Percentiles rank a stretch among this genome's conserved stretches.
Evolutionary conservation across 2,888 invertebrate genomes (phyloP).

Genomic region (Autographa gamma): DNA sequence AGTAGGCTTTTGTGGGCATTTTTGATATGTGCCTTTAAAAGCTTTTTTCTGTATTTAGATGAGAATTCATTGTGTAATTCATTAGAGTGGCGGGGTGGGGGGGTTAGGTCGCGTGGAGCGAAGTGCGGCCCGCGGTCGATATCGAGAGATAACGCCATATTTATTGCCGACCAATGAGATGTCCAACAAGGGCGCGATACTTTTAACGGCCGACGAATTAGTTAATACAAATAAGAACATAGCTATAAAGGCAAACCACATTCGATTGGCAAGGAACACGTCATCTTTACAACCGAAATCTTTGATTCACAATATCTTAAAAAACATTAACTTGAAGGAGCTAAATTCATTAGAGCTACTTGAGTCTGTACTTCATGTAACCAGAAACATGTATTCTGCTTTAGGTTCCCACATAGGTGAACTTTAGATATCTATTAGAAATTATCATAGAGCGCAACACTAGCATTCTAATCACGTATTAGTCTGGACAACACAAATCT

Average conservation of each 20-base stretch:
- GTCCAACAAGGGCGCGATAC: slow-evolving; percentile 81
- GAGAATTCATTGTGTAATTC: slow-evolving; percentile 89
- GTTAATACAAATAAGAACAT: slow-evolving; percentile 79
- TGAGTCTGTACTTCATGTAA: slow-evolving; percentile 15
- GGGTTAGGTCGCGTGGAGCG: slow-evolving; percentile 74
- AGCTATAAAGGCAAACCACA: slow-evolving; percentile 54
- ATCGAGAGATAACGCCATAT: slow-evolving; percentile 86
- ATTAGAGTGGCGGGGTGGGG: slow-evolving; percentile 83
- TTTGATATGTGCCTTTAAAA: slow-evolving; percentile 90
- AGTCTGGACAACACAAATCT: slow-evolving; percentile 62
- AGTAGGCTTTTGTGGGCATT: slow-evolving; percentile 89
- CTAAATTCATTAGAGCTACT: not conserved
- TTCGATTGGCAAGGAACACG: slow-evolving; percentile 38
- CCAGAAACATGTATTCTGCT: slow-evolving; percentile 11
- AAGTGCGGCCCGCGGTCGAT: slow-evolving; percentile 83
- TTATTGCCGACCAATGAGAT: slow-evolving; percentile 85
- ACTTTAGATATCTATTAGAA: slow-evolving; percentile 40
- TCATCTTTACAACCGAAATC: slow-evolving; percentile 38
- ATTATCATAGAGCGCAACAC: slow-evolving; percentile 47
- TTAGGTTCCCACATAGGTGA: slow-evolving; percentile 12
- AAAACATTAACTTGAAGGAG: not conserved
- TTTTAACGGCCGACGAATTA: slow-evolving; percentile 83
- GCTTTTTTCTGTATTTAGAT: slow-evolving; percentile 90
- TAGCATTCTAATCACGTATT: slow-evolving; percentile 59
- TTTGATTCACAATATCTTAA: not conserved